These are phyloP conservation scores for Halichoerus grypus DNA, from an alignment of 2,113 vertebrate species.

Conservation along the genomic window DNA sequence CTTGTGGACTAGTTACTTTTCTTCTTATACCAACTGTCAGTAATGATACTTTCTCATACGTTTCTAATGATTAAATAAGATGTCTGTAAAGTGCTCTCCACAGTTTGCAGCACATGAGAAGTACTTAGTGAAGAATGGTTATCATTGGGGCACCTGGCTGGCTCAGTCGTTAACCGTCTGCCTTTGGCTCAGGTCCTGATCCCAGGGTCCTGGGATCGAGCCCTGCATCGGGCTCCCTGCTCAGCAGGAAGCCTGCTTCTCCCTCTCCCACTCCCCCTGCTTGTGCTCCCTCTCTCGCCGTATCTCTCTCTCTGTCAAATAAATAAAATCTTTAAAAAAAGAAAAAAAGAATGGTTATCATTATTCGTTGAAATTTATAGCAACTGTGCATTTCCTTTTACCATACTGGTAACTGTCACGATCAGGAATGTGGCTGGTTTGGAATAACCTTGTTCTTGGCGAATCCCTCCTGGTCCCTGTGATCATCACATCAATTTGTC, in stretches of 20 bases:
- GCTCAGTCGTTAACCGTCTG: no score
- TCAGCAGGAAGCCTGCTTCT: no score
- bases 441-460: not conserved
- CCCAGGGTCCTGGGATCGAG: no score
- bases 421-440: not conserved
- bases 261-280: no score
- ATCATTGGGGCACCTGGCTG: not conserved
- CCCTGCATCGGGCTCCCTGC: no score
- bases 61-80: conserved; percentile 10
- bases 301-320: no score
- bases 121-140: not conserved
- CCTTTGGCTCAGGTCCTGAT: no score
- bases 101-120: not conserved
- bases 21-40: not conserved
- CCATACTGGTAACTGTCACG: not conserved
- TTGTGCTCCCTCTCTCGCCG: no score
- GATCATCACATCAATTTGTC: not conserved
- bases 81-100: not conserved
- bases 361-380: not conserved
- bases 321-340: no score
- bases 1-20: not conserved
- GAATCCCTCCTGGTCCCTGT: not conserved
- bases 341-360: not conserved
- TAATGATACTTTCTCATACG: not conserved
- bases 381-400: not conserved